Evolutionary conservation across 2,113 vertebrate species (phyloP).

Genomic region (Baryphthengus martii): DNA sequence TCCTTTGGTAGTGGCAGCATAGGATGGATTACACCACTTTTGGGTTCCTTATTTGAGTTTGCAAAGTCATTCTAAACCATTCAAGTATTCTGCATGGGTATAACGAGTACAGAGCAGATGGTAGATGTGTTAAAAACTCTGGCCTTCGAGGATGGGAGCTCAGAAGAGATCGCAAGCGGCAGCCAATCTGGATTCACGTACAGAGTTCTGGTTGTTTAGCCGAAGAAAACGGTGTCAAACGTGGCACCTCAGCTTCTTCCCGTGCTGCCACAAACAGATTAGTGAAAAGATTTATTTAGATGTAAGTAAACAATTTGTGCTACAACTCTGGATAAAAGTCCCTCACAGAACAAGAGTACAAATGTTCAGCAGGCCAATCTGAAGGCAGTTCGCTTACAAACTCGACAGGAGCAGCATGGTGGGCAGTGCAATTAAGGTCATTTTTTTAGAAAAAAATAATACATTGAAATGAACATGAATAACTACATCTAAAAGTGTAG

Average conservation of each 20-base stretch:
- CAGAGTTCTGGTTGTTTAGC: neutral
- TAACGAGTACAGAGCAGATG: neutral
- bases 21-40: neutral
- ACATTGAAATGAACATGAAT: neutral
- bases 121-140: neutral
- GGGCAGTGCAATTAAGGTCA: neutral
- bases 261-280: neutral
- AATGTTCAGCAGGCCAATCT: neutral
- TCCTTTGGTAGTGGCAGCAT: neutral
- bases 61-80: neutral
- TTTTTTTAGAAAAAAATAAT: neutral
- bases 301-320: neutral
- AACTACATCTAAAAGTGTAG: neutral
- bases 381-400: neutral
- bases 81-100: neutral
- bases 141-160: slow-evolving; percentile 1
- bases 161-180: neutral
- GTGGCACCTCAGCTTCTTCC: neutral
- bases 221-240: neutral
- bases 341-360: neutral
- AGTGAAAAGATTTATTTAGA: neutral
- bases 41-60: neutral
- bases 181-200: neutral
- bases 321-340: neutral
- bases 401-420: neutral